Base-by-base conservation (phyloP, 2,113 vertebrate species). In the Gasterosteus nipponicus region DNA sequence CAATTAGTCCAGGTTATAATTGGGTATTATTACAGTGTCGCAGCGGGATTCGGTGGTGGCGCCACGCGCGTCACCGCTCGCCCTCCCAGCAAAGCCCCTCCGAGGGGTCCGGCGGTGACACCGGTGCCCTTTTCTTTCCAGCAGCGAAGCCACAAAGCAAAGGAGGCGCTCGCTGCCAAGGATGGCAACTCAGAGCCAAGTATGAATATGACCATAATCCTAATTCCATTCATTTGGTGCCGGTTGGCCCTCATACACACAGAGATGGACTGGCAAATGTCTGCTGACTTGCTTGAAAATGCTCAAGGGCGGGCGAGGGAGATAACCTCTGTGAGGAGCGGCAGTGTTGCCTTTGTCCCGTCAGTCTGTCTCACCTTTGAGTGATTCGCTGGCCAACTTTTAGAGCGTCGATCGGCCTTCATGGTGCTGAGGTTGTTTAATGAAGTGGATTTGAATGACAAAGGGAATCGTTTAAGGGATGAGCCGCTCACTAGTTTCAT, bases 1-100 rank as follows among this genome's bases (percentile, higher is more conserved):
- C 92, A 94, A 93, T 94, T 92, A 94, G 89, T 67, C 81, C 71
- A 74, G 78, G 89, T 91, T 91, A 91, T 92, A 93, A 94, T 93
- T 89, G 88, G 89, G 82, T 91, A 86, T 94, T 93, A 93, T 93
- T 93, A 91, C 89, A 86, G 83, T 73, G 81, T 53, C 42, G 49
- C 70, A 79, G 84, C 69, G 63, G 57, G 75, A 82, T 62, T 85
- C 82, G 79, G 79, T 39, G 57, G 80, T 26, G 79, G 82, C 84
- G 5, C 80, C 86, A 82, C 56, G 72, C 87, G 64, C 89, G 90
- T 86, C 89, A 90, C 70, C 47, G 77, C 49, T 14, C 11, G 57
- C 71, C 53, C 58, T 61, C 85, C 33, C 54, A 42, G 76, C 70
- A 78, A 89, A 90, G 76, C 84, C 77, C 88, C 73, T 68, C 62